phyloP scores from a whole-genome alignment of 2,888 invertebrate species.

The Hirtodrosophila cameraria region DNA sequence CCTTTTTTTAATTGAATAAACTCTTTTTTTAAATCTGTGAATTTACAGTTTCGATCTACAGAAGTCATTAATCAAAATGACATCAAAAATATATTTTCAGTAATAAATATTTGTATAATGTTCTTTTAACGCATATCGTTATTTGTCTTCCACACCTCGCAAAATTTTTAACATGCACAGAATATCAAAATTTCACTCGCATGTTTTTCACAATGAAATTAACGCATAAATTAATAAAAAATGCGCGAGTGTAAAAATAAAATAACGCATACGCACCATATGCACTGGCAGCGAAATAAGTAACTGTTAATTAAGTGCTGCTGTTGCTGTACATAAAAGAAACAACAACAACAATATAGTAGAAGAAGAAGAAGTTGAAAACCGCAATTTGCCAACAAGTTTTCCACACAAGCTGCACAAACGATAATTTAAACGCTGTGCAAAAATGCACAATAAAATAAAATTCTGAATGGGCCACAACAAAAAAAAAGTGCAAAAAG shows the following conservation, averaged over 20 bases:
- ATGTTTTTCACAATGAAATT: constrained; percentile 47
- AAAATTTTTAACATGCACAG: no score
- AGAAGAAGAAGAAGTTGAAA: constrained; percentile 22
- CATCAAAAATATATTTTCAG: no score
- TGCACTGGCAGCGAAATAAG: constrained; percentile 38
- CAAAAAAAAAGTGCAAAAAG: constrained; percentile 9
- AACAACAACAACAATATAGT: background rate
- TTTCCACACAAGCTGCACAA: constrained; percentile 41
- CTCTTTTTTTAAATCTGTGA: no score
- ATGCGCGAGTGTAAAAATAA: constrained; percentile 13
- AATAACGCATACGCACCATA: constrained; percentile 65
- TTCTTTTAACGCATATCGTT: no score
- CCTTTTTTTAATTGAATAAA: no score
- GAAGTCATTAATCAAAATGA: no score
- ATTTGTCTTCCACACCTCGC: no score
- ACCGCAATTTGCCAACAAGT: constrained; percentile 59
- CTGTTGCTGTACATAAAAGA: constrained; percentile 15
- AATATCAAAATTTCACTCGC: constrained; percentile 10
- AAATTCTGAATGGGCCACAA: constrained; percentile 67
- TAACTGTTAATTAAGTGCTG: constrained; percentile 48
- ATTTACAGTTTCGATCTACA: no score
- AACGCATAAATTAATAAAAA: constrained; percentile 24
- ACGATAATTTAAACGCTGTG: constrained; percentile 49
- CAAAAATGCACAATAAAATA: constrained; percentile 49
- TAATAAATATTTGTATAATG: no score